Conservation (phyloP, 2,888 invertebrate genomes). For the Arenicola marina region DNA sequence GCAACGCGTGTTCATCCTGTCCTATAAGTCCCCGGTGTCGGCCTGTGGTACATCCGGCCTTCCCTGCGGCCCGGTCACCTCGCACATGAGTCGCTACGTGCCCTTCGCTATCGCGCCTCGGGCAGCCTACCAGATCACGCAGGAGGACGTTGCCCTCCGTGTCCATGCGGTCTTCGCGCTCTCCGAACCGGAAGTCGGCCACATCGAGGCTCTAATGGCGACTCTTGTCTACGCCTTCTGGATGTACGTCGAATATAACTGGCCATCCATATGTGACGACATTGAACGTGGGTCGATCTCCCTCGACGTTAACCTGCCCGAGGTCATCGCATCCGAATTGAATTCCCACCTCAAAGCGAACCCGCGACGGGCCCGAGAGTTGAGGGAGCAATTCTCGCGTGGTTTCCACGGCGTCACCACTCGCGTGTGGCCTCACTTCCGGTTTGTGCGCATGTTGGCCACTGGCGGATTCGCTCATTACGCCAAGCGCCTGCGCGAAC, state of each 20-base stretch:
- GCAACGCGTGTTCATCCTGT: slow-evolving; percentile 19
- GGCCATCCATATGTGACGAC: slow-evolving; percentile 31
- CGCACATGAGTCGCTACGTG: slow-evolving; percentile 20
- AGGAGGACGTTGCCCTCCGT: slow-evolving; percentile 32
- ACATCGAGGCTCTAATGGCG: slow-evolving; percentile 32
- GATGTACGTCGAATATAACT: slow-evolving; percentile 27
- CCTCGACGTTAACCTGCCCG: background rate
- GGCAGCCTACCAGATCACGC: slow-evolving; percentile 20
- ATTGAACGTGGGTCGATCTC: slow-evolving; percentile 27
- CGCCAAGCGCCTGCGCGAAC: slow-evolving; percentile 16
- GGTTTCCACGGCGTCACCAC: slow-evolving; percentile 39
- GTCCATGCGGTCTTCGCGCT: slow-evolving; percentile 35
- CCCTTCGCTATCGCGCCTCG: slow-evolving; percentile 23
- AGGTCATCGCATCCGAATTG: background rate
- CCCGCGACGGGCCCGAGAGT: slow-evolving; percentile 13
- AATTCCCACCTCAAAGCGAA: background rate
- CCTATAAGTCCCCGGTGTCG: slow-evolving; percentile 11
- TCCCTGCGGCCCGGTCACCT: slow-evolving; percentile 20
- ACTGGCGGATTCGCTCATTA: slow-evolving; percentile 32
- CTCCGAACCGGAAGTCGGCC: slow-evolving; percentile 28
- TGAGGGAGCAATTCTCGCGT: slow-evolving; percentile 14
- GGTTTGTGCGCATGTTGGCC: slow-evolving; percentile 28
- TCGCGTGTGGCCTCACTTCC: slow-evolving; percentile 34
- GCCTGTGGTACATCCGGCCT: slow-evolving; percentile 13
- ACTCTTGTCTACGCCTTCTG: slow-evolving; percentile 35